A percentile compares a stretch with the other conserved stretches of the same genome.
phyloP scores from a whole-genome alignment of 2,888 invertebrate species.

The Seira ritae region DNA sequence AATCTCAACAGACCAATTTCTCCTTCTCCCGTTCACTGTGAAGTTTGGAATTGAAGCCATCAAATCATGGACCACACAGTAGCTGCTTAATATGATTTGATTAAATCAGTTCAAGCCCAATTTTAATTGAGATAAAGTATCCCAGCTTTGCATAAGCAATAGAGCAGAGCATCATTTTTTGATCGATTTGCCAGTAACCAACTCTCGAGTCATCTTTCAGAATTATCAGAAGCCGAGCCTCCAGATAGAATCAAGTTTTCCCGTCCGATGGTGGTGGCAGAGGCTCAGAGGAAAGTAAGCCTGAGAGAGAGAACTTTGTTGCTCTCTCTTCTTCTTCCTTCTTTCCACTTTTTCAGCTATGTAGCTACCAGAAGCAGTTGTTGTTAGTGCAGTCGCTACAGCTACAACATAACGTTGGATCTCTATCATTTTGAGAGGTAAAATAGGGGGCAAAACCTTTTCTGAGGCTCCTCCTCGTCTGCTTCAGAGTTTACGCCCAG shows the following conservation, averaged over 20 bases:
- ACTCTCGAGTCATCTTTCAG: conserved; percentile 53
- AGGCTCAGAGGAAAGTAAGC: conserved; percentile 34
- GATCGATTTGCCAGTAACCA: conserved; percentile 46
- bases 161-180: too few species aligned
- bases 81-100: too few species aligned
- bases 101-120: too few species aligned
- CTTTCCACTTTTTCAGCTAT: too few species aligned
- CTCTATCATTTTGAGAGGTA: background rate
- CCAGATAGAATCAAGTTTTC: conserved; percentile 26
- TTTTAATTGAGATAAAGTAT: too few species aligned
- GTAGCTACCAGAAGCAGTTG: background rate
- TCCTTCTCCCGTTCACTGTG: too few species aligned
- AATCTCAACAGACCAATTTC: too few species aligned
- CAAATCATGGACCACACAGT: too few species aligned
- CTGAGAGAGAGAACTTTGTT: conserved; percentile 7
- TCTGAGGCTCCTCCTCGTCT: conserved; percentile 71
- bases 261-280: conserved; percentile 62
- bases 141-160: too few species aligned
- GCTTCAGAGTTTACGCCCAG: conserved; percentile 70
- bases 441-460: conserved; percentile 69
- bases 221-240: conserved; percentile 35
- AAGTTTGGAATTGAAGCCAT: too few species aligned
- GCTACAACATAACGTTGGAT: conserved; percentile 1
- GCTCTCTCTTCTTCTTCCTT: background rate
- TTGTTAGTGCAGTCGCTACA: background rate